phyloP scores from a whole-genome alignment of 1,140 invertebrate genomes.

The Diploscapter pachys region DNA sequence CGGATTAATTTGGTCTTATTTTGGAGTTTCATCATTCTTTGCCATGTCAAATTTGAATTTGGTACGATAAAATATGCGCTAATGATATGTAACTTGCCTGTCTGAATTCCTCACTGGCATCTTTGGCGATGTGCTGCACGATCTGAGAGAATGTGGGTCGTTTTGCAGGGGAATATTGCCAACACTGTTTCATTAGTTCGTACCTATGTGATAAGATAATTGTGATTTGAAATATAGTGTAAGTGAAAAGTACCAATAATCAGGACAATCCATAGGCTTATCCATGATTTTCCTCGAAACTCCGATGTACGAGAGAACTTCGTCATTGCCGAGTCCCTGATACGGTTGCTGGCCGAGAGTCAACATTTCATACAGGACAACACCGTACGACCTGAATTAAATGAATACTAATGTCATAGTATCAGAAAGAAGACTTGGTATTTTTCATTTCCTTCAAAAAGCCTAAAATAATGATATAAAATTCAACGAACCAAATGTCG shows the following conservation, averaged over 20 bases:
- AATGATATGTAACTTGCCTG: too few relatives aligned
- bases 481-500: slow-evolving; percentile 75
- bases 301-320: slow-evolving; percentile 74
- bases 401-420: slow-evolving; percentile 3
- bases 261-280: slow-evolving; percentile 85
- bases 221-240: slow-evolving; percentile 36
- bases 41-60: too few relatives aligned
- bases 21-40: too few relatives aligned
- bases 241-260: slow-evolving; percentile 68
- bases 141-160: slow-evolving; percentile 72
- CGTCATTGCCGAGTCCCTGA: slow-evolving; percentile 71
- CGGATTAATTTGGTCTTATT: too few relatives aligned
- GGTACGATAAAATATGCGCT: too few relatives aligned
- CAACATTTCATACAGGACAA: slow-evolving; percentile 96
- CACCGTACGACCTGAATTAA: slow-evolving; percentile 73
- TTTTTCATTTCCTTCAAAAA: too few relatives aligned
- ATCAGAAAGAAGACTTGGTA: background rate
- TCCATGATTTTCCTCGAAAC: slow-evolving; percentile 71
- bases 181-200: slow-evolving; percentile 81
- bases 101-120: too few relatives aligned
- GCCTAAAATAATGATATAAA: too few relatives aligned
- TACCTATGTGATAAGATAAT: slow-evolving; percentile 63
- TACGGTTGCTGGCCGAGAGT: slow-evolving; percentile 93
- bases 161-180: slow-evolving; percentile 73
- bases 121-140: too few relatives aligned